A percentile compares a stretch with the other conserved stretches of the same genome.
These are phyloP conservation scores for Liodrosophila aerea DNA, from an alignment of 2,888 invertebrate species.

Conservation along the genomic window DNA sequence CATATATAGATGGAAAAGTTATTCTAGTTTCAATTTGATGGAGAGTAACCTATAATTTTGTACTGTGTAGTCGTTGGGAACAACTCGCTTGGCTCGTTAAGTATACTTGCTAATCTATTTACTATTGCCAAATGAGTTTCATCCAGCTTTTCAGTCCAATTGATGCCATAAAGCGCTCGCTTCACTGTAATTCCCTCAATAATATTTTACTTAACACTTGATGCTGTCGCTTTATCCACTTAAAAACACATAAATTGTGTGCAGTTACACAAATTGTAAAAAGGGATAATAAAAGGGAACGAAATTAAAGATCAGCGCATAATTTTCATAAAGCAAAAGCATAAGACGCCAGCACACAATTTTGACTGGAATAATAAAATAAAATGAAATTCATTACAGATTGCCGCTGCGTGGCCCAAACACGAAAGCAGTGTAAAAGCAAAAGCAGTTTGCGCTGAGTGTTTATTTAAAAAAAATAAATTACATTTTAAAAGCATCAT, in stretches of 20 bases:
- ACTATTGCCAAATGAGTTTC: background rate
- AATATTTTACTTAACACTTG: slow-evolving; percentile 7
- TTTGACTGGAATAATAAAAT: slow-evolving; percentile 74
- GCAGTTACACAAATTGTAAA: slow-evolving; percentile 47
- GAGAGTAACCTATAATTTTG: no score
- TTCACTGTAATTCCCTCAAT: background rate
- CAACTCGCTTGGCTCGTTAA: no score
- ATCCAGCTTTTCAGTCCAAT: slow-evolving; percentile 2
- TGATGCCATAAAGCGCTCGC: slow-evolving; percentile 3
- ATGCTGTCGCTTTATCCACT: slow-evolving; percentile 24
- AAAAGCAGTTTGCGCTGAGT: slow-evolving; percentile 55
- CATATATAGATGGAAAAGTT: no score
- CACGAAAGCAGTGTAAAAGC: slow-evolving; percentile 29
- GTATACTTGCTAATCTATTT: no score
- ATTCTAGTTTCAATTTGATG: no score
- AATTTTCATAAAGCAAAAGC: slow-evolving; percentile 35
- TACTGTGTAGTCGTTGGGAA: no score
- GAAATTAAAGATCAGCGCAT: slow-evolving; percentile 62
- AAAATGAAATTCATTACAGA: slow-evolving; percentile 73
- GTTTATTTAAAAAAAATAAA: slow-evolving; percentile 77
- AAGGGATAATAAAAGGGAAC: slow-evolving; percentile 51
- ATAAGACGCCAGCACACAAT: slow-evolving; percentile 32
- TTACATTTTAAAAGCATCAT: slow-evolving; percentile 76
- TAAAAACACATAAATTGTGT: slow-evolving; percentile 40
- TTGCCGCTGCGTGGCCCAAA: slow-evolving; percentile 47